A percentile compares a stretch with the other conserved stretches of the same genome.
phyloP scores from a whole-genome alignment of 2,888 invertebrate species.

The Neoitamus cyanurus region DNA sequence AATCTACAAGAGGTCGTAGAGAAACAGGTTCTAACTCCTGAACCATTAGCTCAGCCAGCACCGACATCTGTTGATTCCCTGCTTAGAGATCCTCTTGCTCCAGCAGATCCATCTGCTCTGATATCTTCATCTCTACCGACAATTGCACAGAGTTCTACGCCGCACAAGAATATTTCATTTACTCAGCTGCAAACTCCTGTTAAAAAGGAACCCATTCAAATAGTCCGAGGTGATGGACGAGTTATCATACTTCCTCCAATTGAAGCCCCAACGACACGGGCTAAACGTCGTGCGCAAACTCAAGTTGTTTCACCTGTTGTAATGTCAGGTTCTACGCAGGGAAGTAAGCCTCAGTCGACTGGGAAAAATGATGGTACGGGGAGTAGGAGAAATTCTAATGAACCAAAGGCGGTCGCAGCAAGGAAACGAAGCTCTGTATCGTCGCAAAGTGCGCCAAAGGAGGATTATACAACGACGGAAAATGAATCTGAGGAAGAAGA shows the following conservation, averaged over 20 bases:
- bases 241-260: constrained; percentile 84
- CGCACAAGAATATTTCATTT: neutral
- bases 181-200: neutral
- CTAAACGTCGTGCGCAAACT: constrained; percentile 72
- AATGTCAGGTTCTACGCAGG: constrained; percentile 48
- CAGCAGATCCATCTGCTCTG: neutral
- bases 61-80: neutral
- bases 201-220: constrained; percentile 75
- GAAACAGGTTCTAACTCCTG: constrained; percentile 68
- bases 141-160: neutral
- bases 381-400: constrained; percentile 14
- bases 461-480: constrained; percentile 40
- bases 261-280: constrained; percentile 84
- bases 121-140: neutral
- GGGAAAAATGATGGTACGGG: neutral
- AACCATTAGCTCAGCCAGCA: neutral
- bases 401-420: constrained; percentile 6
- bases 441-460: constrained; percentile 30
- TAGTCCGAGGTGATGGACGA: constrained; percentile 79
- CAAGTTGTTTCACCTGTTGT: constrained; percentile 54
- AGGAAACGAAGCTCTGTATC: constrained; percentile 49
- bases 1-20: constrained; percentile 80
- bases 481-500: constrained; percentile 65
- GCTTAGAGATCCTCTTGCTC: neutral
- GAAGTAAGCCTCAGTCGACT: neutral